These are phyloP conservation scores for Urocolius indicus DNA, from an alignment of 2,113 vertebrate genomes.

Conservation along the genomic window DNA sequence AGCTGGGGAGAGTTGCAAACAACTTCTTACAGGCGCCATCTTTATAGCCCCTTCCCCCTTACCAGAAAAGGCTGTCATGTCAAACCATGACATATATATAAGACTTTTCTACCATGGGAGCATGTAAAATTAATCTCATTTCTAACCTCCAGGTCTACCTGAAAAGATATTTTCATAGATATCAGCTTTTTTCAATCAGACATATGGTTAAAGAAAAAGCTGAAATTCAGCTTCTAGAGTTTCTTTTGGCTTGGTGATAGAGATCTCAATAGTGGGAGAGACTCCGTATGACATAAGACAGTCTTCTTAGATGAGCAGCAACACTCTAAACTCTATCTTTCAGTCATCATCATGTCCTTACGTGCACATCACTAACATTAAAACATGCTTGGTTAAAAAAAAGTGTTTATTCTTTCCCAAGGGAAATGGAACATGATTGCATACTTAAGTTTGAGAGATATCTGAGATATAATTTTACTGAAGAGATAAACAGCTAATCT, in stretches of 20 bases:
- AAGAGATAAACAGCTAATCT: neutral
- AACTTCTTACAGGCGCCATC: too few relatives aligned
- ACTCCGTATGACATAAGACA: neutral
- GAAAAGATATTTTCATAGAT: neutral
- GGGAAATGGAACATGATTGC: neutral
- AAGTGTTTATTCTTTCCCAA: neutral
- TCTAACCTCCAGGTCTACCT: neutral
- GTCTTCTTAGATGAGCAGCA: neutral
- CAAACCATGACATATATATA: neutral
- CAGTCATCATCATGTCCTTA: neutral
- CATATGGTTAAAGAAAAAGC: neutral
- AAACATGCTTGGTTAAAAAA: neutral
- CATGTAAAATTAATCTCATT: neutral
- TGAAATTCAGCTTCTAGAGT: neutral
- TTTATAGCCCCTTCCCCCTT: too few relatives aligned
- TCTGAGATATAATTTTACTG: neutral
- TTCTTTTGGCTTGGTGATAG: neutral
- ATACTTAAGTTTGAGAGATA: neutral
- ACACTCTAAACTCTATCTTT: neutral
- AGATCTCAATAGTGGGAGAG: neutral
- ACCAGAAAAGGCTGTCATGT: too few relatives aligned
- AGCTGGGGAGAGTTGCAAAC: too few relatives aligned
- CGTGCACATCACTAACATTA: rapidly evolving
- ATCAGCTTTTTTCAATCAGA: neutral
- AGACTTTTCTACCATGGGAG: neutral